Base-by-base conservation (phyloP, 2,888 invertebrate species). In the Proisotoma minuta region DNA sequence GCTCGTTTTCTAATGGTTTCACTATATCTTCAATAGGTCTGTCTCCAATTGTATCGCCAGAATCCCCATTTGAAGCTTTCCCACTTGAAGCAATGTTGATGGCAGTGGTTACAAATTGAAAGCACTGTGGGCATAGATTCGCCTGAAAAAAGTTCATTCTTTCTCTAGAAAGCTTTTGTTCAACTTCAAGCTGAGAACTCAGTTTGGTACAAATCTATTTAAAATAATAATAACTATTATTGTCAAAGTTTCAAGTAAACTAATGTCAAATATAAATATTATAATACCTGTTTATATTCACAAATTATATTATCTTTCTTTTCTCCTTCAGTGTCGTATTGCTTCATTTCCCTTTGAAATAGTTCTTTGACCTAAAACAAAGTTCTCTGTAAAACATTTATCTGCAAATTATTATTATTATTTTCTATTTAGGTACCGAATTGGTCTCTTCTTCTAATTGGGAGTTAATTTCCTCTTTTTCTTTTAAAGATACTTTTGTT, bases 1-100 rank as follows among this genome's bases (percentile, higher is more conserved):
- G 80, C 76, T 99, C 97, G 63, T 97, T 81, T 78, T 99, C 99
- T 20, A 99, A 80, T 77, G 94, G 95, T 2, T 93, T 83, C 56
- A 94, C 87, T 69, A 60, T 51, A 28, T 54, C 63, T 27, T 71
- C 69, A 20, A 53, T 10, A 18, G 22, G 60, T 28, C 27, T 40
- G 12, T 34, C 54, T 10, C 53, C 57, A 1, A 34, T 43, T 3
- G 62, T 34, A 18, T 54, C 54, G 10, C 15, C 20, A 29, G 58
- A 18, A 4, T 63, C 63, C 2, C 67, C 65, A 51, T 64, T 64
- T 34, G 54, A 52, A n/a, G n/a, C n/a, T 27, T 61, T 61, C 18
- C 59, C 60, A 20, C 63, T 61, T 12, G 60, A 53, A 3, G 66
- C 70, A 18, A 72, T 66, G 28, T 61, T 64, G 50, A 73, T 65